Evolutionary conservation across 2,113 vertebrate species (phyloP).

Genomic region (Amia ocellicauda): DNA sequence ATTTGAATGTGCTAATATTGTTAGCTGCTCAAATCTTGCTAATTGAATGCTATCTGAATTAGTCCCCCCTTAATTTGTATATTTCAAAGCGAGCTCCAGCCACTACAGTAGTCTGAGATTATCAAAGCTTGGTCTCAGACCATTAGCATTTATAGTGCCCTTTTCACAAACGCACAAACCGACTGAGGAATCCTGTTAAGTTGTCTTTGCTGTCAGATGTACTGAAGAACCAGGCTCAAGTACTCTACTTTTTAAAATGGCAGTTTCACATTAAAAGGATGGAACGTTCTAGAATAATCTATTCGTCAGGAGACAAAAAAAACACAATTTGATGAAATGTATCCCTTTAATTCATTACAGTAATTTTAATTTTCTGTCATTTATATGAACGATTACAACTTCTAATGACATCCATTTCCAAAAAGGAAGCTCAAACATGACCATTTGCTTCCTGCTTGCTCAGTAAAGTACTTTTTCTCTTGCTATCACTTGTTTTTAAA

Average conservation of each 20-base stretch:
- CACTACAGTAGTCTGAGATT: too few relatives aligned
- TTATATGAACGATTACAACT: background rate
- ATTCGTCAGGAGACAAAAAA: background rate
- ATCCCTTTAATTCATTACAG: background rate
- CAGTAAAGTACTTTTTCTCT: background rate
- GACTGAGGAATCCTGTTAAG: too few relatives aligned
- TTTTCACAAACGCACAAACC: too few relatives aligned
- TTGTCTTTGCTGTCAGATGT: too few relatives aligned
- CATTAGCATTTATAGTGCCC: too few relatives aligned
- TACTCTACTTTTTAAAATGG: too few relatives aligned
- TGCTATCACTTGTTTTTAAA: background rate
- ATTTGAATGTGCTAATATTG: background rate
- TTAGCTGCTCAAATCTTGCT: conserved; percentile 1
- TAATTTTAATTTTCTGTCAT: background rate
- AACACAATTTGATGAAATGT: too few relatives aligned
- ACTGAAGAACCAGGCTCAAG: too few relatives aligned
- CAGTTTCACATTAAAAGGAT: background rate
- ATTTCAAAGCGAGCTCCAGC: too few relatives aligned
- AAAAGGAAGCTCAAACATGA: background rate
- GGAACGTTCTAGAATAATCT: background rate
- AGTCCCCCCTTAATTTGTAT: background rate
- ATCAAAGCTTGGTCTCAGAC: too few relatives aligned
- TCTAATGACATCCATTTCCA: background rate
- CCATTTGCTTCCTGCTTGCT: background rate
- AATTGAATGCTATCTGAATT: background rate